phyloP scores from a whole-genome alignment of 2,113 vertebrate genomes.

The Ginglymostoma cirratum region DNA sequence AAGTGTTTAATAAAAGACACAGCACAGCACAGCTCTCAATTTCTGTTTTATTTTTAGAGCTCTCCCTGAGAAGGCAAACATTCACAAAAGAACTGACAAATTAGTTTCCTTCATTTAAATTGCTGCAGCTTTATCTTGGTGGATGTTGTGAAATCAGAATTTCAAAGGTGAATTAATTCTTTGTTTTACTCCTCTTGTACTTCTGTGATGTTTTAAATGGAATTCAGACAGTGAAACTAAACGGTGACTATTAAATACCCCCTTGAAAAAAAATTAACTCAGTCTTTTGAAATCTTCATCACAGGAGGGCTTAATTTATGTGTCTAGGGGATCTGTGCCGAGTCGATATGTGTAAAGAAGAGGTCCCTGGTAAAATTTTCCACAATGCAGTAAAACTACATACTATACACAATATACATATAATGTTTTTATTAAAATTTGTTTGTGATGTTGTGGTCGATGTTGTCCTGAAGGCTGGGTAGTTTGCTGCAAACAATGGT shows the following conservation, averaged over 20 bases:
- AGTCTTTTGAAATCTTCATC: neutral
- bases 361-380: neutral
- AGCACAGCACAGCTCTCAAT: neutral
- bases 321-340: neutral
- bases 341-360: neutral
- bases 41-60: neutral
- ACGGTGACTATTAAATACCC: neutral
- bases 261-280: neutral
- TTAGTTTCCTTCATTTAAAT: constrained; percentile 5
- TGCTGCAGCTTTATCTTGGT: neutral
- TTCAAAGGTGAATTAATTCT: constrained; percentile 18
- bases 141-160: constrained; percentile 11
- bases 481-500: too few relatives aligned
- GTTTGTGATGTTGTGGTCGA: too few relatives aligned
- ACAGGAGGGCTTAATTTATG: neutral
- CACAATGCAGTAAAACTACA: neutral
- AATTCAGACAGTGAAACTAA: constrained; percentile 5
- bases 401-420: neutral
- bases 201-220: neutral
- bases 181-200: neutral
- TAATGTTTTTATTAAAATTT: too few relatives aligned
- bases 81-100: neutral
- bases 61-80: neutral
- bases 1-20: neutral
- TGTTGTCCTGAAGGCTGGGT: too few relatives aligned